Percentiles rank a stretch among this genome's conserved stretches.
These are phyloP conservation scores for Hippopotamus amphibius DNA, from an alignment of 2,113 vertebrate genomes.

Conservation along the genomic window DNA sequence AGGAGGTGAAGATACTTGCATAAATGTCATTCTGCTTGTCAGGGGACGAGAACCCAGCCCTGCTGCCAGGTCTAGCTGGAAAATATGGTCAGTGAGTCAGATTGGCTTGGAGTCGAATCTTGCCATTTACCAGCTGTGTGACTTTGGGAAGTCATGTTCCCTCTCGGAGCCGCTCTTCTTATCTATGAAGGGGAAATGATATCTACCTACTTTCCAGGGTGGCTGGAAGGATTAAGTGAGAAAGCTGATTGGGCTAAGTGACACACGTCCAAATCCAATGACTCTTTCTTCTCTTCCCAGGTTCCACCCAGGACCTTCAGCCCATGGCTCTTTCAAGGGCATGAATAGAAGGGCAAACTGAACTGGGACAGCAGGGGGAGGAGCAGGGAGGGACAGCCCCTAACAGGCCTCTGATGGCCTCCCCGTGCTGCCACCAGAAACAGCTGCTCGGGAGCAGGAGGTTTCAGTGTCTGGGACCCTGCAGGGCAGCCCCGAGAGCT, in stretches of 20 bases:
- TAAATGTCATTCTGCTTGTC: background rate
- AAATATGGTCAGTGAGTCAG: background rate
- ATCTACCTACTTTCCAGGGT: background rate
- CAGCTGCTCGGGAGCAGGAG: background rate
- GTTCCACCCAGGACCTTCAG: background rate
- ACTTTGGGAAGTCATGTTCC: background rate
- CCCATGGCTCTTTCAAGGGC: background rate
- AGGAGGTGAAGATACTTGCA: background rate
- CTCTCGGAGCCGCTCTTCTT: background rate
- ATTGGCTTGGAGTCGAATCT: background rate
- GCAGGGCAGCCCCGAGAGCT: background rate
- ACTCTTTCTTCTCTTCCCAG: background rate
- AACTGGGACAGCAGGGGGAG: background rate
- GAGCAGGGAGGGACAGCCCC: background rate
- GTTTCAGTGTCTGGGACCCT: background rate
- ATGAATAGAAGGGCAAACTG: background rate
- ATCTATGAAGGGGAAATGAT: background rate
- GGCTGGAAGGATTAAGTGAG: background rate
- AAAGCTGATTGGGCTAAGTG: background rate
- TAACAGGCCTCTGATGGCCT: background rate
- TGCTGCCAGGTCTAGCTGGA: background rate
- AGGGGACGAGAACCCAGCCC: background rate
- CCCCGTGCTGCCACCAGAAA: background rate
- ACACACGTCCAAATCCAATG: too few relatives aligned
- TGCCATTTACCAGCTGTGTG: background rate